These are phyloP conservation scores for Accipiter virgatus DNA, from an alignment of 2,113 vertebrate species.

Conservation along the genomic window DNA sequence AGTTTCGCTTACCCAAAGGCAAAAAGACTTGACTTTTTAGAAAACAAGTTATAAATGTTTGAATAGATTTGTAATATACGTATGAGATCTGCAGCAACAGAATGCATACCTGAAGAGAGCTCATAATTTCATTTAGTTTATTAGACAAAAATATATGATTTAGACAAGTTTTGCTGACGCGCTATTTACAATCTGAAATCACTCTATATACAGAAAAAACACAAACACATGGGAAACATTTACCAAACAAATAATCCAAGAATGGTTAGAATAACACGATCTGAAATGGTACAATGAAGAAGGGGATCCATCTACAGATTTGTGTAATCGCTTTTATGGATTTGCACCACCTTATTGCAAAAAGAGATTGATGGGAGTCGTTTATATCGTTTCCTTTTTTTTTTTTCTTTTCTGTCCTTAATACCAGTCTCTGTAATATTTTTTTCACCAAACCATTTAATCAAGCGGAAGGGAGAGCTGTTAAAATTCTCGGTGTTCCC, in stretches of 20 bases:
- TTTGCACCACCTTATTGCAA: slow-evolving; percentile 81
- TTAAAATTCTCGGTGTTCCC: slow-evolving; percentile 91
- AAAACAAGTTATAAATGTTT: neutral
- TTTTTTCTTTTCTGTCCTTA: slow-evolving; percentile 51
- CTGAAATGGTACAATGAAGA: slow-evolving; percentile 84
- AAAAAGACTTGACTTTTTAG: neutral
- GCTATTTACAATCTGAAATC: slow-evolving; percentile 98
- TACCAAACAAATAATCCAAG: slow-evolving; percentile 81
- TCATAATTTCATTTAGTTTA: slow-evolving; percentile 95
- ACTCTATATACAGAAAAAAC: slow-evolving; percentile 96
- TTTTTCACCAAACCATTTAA: slow-evolving; percentile 66
- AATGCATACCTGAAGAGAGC: slow-evolving; percentile 37
- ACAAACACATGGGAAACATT: slow-evolving; percentile 85
- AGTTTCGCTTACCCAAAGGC: neutral
- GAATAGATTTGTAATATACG: neutral
- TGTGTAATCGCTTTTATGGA: slow-evolving; percentile 81
- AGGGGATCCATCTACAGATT: slow-evolving; percentile 82
- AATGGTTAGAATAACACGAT: slow-evolving; percentile 75
- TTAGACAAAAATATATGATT: slow-evolving; percentile 99
- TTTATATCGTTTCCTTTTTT: slow-evolving; percentile 69
- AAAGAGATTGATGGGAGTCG: slow-evolving; percentile 66
- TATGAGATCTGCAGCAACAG: neutral
- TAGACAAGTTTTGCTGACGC: slow-evolving; percentile 96
- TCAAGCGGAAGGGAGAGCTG: slow-evolving; percentile 94
- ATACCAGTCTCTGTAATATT: slow-evolving; percentile 69